Evolutionary conservation across 2,113 vertebrate species (phyloP).

Genomic region (Lynx canadensis): DNA sequence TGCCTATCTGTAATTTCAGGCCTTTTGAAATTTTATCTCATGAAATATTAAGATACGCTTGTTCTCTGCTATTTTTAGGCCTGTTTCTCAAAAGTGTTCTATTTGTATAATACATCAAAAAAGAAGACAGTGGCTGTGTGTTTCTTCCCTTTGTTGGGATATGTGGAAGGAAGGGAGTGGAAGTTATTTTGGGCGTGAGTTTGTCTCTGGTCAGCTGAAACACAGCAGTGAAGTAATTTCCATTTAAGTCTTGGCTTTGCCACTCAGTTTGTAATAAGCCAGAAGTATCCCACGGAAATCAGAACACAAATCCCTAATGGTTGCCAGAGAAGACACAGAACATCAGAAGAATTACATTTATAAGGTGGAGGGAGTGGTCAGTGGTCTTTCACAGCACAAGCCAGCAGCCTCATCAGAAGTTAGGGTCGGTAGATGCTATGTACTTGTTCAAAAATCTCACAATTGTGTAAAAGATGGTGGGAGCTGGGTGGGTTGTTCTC

Average conservation of each 20-base stretch:
- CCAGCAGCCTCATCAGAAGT: not conserved
- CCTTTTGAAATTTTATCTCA: constrained; percentile 76
- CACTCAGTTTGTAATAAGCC: constrained; percentile 70
- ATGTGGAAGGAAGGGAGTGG: constrained; percentile 81
- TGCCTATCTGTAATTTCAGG: constrained; percentile 81
- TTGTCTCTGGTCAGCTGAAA: constrained; percentile 83
- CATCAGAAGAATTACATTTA: not conserved
- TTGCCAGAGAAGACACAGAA: constrained; percentile 58
- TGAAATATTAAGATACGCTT: constrained; percentile 83
- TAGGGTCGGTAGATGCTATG: not conserved
- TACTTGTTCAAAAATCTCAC: not conserved
- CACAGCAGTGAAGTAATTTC: constrained; percentile 84
- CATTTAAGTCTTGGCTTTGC: constrained; percentile 80
- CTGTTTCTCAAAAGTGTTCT: constrained; percentile 78
- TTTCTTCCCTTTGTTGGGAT: constrained; percentile 77
- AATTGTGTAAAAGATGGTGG: not conserved
- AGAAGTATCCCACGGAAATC: constrained; percentile 84
- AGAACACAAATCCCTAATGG: constrained; percentile 50
- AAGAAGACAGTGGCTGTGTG: constrained; percentile 73
- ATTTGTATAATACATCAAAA: constrained; percentile 79
- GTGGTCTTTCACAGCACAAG: not conserved
- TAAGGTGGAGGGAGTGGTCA: not conserved
- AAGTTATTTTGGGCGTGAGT: constrained; percentile 77
- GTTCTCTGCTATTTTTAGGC: constrained; percentile 78
- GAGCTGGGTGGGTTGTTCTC: not conserved